Conservation (phyloP, 2,888 invertebrate species). For the Ectobius pallidus region DNA sequence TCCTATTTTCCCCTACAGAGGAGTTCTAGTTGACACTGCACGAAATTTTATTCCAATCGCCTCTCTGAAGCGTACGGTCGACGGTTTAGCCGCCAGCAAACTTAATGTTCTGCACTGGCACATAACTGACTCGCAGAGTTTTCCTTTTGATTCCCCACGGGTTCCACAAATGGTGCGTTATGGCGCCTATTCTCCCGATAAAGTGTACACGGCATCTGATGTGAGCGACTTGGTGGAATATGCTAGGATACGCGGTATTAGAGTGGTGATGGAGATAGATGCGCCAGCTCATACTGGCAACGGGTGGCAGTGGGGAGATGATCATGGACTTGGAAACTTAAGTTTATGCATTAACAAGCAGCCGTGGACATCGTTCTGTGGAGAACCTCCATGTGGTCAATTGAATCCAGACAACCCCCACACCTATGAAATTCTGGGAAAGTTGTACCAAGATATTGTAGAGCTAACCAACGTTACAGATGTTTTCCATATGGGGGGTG, state of each 20-base stretch:
- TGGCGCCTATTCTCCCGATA: constrained; percentile 58
- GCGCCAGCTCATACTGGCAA: constrained; percentile 53
- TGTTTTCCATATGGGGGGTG: constrained; percentile 52
- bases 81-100: constrained; percentile 59
- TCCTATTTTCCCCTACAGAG: constrained; percentile 60
- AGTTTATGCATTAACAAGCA: constrained; percentile 49
- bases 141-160: constrained; percentile 57
- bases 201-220: constrained; percentile 50
- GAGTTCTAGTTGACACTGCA: constrained; percentile 60
- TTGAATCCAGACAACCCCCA: constrained; percentile 48
- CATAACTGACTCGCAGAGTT: constrained; percentile 58
- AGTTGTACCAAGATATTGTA: constrained; percentile 49
- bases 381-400: constrained; percentile 52
- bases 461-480: constrained; percentile 56
- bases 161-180: constrained; percentile 48
- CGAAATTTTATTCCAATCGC: constrained; percentile 62
- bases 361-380: constrained; percentile 48
- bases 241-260: constrained; percentile 56
- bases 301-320: constrained; percentile 49
- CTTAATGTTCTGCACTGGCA: constrained; percentile 60
- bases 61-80: constrained; percentile 55
- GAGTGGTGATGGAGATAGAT: constrained; percentile 50
- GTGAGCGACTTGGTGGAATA: constrained; percentile 55
- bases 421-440: constrained; percentile 44
- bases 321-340: constrained; percentile 46